These are phyloP conservation scores for Rhogogaster chlorosoma DNA, from an alignment of 2,888 invertebrate species.

Conservation along the genomic window DNA sequence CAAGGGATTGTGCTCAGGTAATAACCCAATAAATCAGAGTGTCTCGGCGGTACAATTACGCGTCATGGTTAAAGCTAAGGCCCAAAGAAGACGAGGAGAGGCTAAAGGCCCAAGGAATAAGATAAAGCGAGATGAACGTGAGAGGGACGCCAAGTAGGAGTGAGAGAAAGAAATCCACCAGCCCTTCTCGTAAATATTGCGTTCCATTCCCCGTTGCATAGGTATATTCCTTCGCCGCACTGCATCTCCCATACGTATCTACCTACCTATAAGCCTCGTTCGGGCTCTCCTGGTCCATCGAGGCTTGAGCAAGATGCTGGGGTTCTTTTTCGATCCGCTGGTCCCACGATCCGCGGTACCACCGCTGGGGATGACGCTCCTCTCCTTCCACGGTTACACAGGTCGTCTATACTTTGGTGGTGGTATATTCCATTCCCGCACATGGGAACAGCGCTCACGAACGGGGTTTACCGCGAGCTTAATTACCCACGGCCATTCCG, in stretches of 20 bases:
- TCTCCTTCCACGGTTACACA: constrained; percentile 34
- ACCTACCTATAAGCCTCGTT: constrained; percentile 11
- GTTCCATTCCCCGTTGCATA: constrained; percentile 2
- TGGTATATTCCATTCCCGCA: not conserved
- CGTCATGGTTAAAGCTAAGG: constrained; percentile 60
- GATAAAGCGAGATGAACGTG: constrained; percentile 33
- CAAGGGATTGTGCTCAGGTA: constrained; percentile 68
- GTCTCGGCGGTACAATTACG: constrained; percentile 74
- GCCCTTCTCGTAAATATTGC: constrained; percentile 75
- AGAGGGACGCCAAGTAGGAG: constrained; percentile 45
- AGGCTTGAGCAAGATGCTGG: constrained; percentile 21
- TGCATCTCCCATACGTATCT: not conserved
- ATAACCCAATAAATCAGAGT: constrained; percentile 77
- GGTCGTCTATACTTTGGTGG: not conserved
- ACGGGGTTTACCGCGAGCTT: constrained; percentile 57
- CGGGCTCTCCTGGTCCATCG: constrained; percentile 33
- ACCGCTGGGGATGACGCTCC: constrained; percentile 47
- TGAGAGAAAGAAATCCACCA: constrained; percentile 59
- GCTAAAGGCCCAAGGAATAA: constrained; percentile 7
- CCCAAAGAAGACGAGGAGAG: constrained; percentile 56
- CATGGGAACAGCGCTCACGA: constrained; percentile 34
- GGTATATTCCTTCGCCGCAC: not conserved
- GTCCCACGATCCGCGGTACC: constrained; percentile 51
- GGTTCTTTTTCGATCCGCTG: constrained; percentile 21
- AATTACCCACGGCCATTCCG: constrained; percentile 74